Evolutionary conservation across 2,888 invertebrate species (phyloP).

Genomic region (Parnassius smintheus): DNA sequence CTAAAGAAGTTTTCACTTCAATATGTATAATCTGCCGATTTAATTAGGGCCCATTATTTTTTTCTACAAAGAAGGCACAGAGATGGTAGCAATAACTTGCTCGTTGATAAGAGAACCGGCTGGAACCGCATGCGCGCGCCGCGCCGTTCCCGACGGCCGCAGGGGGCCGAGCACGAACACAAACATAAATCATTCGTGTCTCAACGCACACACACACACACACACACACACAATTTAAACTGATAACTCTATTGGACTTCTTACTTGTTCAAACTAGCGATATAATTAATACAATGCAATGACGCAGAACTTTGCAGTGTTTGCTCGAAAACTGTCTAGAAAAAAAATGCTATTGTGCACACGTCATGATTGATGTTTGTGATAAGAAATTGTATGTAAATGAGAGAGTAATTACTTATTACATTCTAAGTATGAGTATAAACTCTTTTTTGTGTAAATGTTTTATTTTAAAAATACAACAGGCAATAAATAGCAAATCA

Average conservation of each 20-base stretch:
- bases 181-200: constrained; percentile 27
- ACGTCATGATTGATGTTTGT: constrained; percentile 19
- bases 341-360: constrained; percentile 13
- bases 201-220: constrained; percentile 36
- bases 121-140: constrained; percentile 55
- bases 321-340: constrained; percentile 34
- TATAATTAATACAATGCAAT: constrained; percentile 41
- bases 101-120: constrained; percentile 67
- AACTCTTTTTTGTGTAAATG: too few relatives aligned
- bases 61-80: constrained; percentile 41
- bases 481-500: too few relatives aligned
- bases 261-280: constrained; percentile 44
- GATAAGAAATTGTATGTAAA: constrained; percentile 8
- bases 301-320: constrained; percentile 51
- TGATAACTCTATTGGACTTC: constrained; percentile 54
- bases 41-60: constrained; percentile 11
- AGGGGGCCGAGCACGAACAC: constrained; percentile 57
- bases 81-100: constrained; percentile 52
- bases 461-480: too few relatives aligned
- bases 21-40: background rate
- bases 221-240: constrained; percentile 24
- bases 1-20: too few relatives aligned
- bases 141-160: constrained; percentile 56
- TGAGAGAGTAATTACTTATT: background rate
- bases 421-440: background rate